Base-by-base conservation (phyloP, 2,888 invertebrate species). In the Ceraclea dissimilis region DNA sequence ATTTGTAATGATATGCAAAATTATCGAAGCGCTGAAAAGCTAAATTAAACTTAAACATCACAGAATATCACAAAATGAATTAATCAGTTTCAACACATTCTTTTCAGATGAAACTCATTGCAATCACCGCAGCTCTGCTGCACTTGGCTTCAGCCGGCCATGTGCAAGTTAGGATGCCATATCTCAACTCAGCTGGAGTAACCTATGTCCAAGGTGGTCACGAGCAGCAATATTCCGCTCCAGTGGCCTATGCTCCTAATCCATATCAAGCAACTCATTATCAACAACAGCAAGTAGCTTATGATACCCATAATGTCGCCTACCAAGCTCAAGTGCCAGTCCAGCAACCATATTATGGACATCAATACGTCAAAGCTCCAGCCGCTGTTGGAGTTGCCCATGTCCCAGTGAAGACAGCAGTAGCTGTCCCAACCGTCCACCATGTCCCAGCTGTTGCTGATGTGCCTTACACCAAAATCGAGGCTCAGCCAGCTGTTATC, bases 181-280 rank as follows among this genome's bases (percentile, higher is more conserved):
- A 71, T 63, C 64, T 70, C 33, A 78, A 73, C 69, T 79, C 80
- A 5, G 80, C 79, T 2, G 79, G 76, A 60, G 77, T 80, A 10
- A 78, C 74, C 18, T 79, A 79, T 64, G 46, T 66, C 65, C 57
- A 67, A 66, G 50, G 65, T 62, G n/a, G 16, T 4, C 44, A 65
- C 64, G 20, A 67, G 64, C 21, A 66, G 66, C 51, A 66, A 66
- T 11, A 62, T 64, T 19, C 66, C 65, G 16, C 66, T 66, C 33
- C 48, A 10, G 10, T 60, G 65, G 63, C 63, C 26, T 67, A 66
- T 60, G 63, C 64, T 17, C 60, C 63, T 0, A 60, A 63, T 8
- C 61, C 26, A 2, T 46, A 44, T 31, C 49, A 52, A 26, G 43
- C 52, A 33, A n/a, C 50, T 17, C 49, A 49, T 11, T 55, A 55